Percentiles rank a stretch among this genome's conserved stretches.
These are phyloP conservation scores for Nomada ferruginata DNA, from an alignment of 2,888 invertebrate species.

Conservation along the genomic window DNA sequence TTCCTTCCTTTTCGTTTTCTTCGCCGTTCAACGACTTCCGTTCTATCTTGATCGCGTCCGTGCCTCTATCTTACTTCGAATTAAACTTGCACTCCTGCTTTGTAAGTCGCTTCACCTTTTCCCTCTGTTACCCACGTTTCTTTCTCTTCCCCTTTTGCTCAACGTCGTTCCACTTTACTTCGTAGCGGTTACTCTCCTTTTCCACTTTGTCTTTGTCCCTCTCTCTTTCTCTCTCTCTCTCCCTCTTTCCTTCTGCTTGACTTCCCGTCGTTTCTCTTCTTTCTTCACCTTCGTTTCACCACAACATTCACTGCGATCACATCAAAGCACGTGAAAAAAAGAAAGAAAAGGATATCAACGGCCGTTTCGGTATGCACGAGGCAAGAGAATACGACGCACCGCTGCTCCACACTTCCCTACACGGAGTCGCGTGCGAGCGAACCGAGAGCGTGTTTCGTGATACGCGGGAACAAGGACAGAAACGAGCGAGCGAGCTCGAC, in stretches of 20 bases:
- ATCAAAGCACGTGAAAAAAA: conserved; percentile 58
- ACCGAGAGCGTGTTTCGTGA: conserved; percentile 36
- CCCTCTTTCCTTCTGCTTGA: conserved; percentile 17
- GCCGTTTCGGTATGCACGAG: conserved; percentile 10
- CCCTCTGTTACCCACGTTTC: neutral
- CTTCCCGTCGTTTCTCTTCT: conserved; percentile 57
- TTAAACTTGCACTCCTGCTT: conserved; percentile 31
- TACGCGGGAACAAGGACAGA: conserved; percentile 21
- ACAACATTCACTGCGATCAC: conserved; percentile 68
- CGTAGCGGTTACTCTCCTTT: conserved; percentile 18
- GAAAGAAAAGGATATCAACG: conserved; percentile 21
- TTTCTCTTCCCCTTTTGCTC: conserved; percentile 4
- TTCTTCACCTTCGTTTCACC: conserved; percentile 60
- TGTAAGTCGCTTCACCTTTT: conserved; percentile 10
- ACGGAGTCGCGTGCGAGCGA: conserved; percentile 61
- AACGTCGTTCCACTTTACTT: conserved; percentile 31
- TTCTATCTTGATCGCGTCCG: conserved; percentile 22
- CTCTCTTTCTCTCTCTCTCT: conserved; percentile 4
- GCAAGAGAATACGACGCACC: conserved; percentile 46
- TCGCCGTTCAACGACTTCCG: conserved; percentile 32
- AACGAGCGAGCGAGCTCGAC: conserved; percentile 5
- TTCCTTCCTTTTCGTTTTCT: conserved; percentile 1
- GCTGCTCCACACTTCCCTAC: conserved; percentile 57
- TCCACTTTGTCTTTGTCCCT: neutral
- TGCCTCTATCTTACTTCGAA: conserved; percentile 36